Conservation (phyloP, 2,888 invertebrate species). For the Ophioninae sp. region DNA sequence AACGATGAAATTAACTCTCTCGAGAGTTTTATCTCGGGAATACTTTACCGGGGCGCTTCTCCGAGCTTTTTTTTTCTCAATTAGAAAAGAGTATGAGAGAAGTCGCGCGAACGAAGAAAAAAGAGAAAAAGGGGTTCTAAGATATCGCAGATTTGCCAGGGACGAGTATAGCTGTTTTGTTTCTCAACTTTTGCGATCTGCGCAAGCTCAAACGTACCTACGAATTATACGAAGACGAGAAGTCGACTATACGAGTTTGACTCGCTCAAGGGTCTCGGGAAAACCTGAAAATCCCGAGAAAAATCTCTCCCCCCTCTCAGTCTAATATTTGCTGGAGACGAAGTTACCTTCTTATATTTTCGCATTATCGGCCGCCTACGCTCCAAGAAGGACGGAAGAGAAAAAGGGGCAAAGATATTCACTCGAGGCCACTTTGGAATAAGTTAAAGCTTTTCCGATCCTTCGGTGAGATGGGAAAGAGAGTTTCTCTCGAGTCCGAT, state of each 20-base stretch:
- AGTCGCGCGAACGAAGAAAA: constrained; percentile 16
- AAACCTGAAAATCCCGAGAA: constrained; percentile 56
- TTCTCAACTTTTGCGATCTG: neutral
- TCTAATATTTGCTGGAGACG: constrained; percentile 67
- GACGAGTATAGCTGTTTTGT: constrained; percentile 6
- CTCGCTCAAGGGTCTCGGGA: constrained; percentile 32
- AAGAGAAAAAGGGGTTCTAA: constrained; percentile 25
- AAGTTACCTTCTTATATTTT: constrained; percentile 70
- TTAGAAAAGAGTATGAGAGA: constrained; percentile 48
- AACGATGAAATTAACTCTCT: constrained; percentile 64
- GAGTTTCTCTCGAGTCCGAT: constrained; percentile 35
- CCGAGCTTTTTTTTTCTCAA: constrained; percentile 46
- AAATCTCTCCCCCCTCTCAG: constrained; percentile 55
- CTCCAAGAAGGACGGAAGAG: constrained; percentile 43
- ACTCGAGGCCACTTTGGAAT: constrained; percentile 60
- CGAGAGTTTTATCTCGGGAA: constrained; percentile 59
- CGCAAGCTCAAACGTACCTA: constrained; percentile 14
- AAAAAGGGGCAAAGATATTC: constrained; percentile 25
- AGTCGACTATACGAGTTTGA: neutral
- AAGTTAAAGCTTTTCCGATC: constrained; percentile 31
- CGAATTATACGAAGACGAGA: constrained; percentile 13
- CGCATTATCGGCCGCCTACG: constrained; percentile 67
- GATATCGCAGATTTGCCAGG: constrained; percentile 23
- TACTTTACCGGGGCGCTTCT: constrained; percentile 52
- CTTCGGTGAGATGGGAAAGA: constrained; percentile 14